Conservation (phyloP, 2,797 vertebrate species). For the Trematomus bernacchii region DNA sequence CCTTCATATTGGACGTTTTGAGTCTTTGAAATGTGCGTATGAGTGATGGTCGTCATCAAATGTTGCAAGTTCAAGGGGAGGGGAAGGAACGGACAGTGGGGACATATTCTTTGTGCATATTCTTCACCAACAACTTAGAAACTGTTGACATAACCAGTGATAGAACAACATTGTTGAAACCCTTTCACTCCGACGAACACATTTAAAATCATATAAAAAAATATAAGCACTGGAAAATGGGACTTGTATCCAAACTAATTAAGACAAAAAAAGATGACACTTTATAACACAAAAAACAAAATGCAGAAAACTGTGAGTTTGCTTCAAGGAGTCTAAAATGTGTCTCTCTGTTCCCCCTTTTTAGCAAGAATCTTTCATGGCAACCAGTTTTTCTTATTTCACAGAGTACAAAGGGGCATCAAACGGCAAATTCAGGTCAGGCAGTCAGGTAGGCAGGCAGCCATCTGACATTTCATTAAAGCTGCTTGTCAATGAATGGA, state of each 20-base stretch:
- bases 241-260: not conserved
- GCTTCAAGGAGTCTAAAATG: slow-evolving; percentile 9
- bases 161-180: not conserved
- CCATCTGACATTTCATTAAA: slow-evolving; percentile 58
- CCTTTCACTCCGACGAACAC: not conserved
- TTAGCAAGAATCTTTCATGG: slow-evolving; percentile 12
- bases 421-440: slow-evolving; percentile 59
- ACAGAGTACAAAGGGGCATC: slow-evolving; percentile 41
- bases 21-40: not conserved
- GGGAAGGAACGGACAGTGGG: not conserved
- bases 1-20: not conserved
- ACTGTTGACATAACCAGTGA: not conserved
- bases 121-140: not conserved
- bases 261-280: not conserved
- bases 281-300: not conserved
- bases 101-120: not conserved
- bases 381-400: slow-evolving; percentile 43
- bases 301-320: not conserved
- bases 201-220: not conserved
- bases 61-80: not conserved
- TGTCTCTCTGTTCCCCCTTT: not conserved
- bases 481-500: slow-evolving; percentile 49
- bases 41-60: not conserved
- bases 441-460: slow-evolving; percentile 41
- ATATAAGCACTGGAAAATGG: not conserved